A percentile compares a stretch with the other conserved stretches of the same genome.
phyloP scores from a whole-genome alignment of 2,797 vertebrate species.

The Amblyopsis hoosieri region DNA sequence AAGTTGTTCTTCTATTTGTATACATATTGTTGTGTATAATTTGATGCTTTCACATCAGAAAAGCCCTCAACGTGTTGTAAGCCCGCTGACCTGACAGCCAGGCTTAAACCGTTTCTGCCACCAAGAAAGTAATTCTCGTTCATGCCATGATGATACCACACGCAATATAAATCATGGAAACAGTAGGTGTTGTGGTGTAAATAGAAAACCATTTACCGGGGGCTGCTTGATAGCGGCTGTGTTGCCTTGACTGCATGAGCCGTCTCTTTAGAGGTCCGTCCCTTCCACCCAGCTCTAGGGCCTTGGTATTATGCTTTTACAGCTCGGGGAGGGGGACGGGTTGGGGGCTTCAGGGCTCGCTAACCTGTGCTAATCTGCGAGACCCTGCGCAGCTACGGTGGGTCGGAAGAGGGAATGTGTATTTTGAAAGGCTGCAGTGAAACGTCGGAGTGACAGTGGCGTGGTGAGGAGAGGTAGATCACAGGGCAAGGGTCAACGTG shows the following conservation, averaged over 20 bases:
- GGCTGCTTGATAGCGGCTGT: slow-evolving; percentile 43
- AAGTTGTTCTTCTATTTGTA: slow-evolving; percentile 54
- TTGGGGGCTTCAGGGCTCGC: slow-evolving; percentile 34
- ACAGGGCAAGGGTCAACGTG: slow-evolving; percentile 18
- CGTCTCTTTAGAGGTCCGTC: slow-evolving; percentile 40
- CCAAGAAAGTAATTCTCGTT: slow-evolving; percentile 65
- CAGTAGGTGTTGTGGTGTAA: slow-evolving; percentile 55
- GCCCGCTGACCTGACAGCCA: slow-evolving; percentile 47
- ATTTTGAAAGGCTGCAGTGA: slow-evolving; percentile 72
- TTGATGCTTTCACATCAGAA: slow-evolving; percentile 64
- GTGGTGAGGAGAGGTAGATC: slow-evolving; percentile 62
- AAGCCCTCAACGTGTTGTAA: slow-evolving; percentile 51
- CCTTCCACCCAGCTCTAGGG: slow-evolving; percentile 67
- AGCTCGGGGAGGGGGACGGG: slow-evolving; percentile 8
- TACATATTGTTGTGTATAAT: slow-evolving; percentile 42
- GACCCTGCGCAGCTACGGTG: slow-evolving; percentile 51
- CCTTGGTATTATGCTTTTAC: slow-evolving; percentile 46
- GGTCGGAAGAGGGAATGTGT: slow-evolving; percentile 54
- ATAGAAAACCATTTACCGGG: slow-evolving; percentile 52
- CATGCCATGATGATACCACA: slow-evolving; percentile 63
- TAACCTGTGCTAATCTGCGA: slow-evolving; percentile 51
- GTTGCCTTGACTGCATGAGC: slow-evolving; percentile 36
- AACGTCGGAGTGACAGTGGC: slow-evolving; percentile 70
- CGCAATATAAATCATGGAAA: slow-evolving; percentile 76
- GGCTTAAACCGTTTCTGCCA: slow-evolving; percentile 58